Conservation (phyloP, 2,888 invertebrate species). For the Pemphredon lugubris region DNA sequence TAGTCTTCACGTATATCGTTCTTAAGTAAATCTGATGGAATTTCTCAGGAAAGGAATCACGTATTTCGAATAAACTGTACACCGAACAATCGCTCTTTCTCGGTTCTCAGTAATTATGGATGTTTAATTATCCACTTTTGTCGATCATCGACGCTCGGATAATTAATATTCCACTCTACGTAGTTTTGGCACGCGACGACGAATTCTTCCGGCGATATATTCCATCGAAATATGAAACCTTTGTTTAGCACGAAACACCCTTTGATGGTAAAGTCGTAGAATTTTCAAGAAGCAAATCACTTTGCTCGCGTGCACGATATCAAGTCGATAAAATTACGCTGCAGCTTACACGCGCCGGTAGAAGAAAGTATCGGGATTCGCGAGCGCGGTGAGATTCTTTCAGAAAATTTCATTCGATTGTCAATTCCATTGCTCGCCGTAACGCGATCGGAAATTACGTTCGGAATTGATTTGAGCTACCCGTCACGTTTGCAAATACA, state of each 20-base stretch:
- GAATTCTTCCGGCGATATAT: no score
- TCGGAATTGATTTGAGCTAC: neutral
- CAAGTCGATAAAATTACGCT: conserved; percentile 24
- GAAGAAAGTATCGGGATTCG: neutral
- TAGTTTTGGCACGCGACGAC: no score
- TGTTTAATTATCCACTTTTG: no score
- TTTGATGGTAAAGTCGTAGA: conserved; percentile 26
- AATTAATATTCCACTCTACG: no score
- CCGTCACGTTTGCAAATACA: neutral
- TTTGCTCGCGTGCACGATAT: conserved; percentile 29
- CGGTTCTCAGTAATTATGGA: no score
- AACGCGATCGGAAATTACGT: conserved; percentile 16
- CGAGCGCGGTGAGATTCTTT: conserved; percentile 1
- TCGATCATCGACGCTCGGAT: no score
- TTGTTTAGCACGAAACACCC: conserved; percentile 1
- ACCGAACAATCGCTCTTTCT: no score
- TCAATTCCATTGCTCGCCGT: conserved; percentile 2
- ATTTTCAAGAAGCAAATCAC: conserved; percentile 29
- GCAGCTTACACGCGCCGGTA: conserved; percentile 17
- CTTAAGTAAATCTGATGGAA: no score
- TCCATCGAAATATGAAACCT: conserved; percentile 10
- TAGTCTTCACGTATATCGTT: no score
- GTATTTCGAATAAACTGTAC: no score
- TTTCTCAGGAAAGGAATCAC: no score
- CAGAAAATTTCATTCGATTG: conserved; percentile 6